A percentile compares a stretch with the other conserved stretches of the same genome.
Evolutionary conservation across 1,140 invertebrate genomes (phyloP).

Genomic region (Parapsyche elsis): DNA sequence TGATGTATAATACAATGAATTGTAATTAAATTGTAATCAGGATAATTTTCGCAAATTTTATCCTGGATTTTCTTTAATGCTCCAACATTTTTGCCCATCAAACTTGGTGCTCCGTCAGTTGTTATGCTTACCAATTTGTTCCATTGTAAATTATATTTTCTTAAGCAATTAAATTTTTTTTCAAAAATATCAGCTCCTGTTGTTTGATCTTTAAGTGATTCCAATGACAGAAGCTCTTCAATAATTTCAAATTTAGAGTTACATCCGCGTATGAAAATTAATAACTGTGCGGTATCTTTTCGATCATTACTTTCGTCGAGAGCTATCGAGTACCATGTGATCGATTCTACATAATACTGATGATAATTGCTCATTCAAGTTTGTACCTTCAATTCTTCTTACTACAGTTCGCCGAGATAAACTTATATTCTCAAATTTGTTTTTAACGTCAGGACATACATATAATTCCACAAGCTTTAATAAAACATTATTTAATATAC

Average conservation of each 20-base stretch:
- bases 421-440: no score
- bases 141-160: conserved; percentile 5
- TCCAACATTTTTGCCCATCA: neutral
- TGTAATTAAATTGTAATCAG: neutral
- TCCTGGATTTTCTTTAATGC: conserved; percentile 7
- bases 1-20: no score
- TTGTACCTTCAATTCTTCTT: no score
- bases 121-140: neutral
- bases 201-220: conserved; percentile 8
- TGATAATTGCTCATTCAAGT: no score
- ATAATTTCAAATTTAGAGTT: conserved; percentile 1
- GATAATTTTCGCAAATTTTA: conserved; percentile 3
- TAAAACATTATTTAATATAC: no score
- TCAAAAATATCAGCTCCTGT: neutral
- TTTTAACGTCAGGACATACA: no score
- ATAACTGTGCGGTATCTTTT: neutral
- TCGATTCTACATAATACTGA: no score
- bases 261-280: neutral
- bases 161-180: neutral
- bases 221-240: neutral
- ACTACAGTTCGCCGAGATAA: no score
- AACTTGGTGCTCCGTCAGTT: neutral
- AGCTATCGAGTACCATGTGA: no score
- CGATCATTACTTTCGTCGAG: neutral
- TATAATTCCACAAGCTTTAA: no score